Percentiles rank a stretch among this genome's conserved stretches.
Conservation (phyloP, 1,140 invertebrate genomes). For the Philopotamus ludificatus region DNA sequence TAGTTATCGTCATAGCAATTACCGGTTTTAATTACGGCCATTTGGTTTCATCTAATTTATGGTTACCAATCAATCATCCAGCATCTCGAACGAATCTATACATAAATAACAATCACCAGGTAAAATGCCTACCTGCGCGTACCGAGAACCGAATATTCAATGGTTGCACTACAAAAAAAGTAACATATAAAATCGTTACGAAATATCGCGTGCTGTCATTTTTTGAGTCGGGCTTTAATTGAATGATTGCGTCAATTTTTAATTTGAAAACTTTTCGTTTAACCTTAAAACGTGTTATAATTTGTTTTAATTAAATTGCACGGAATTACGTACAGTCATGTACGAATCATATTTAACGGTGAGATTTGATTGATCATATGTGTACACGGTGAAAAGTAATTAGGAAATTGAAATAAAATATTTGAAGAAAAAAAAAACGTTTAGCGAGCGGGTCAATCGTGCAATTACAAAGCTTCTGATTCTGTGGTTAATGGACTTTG, state of each 20-base stretch:
- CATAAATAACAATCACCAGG: slow-evolving; percentile 28
- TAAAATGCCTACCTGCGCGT: neutral
- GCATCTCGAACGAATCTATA: too few species aligned
- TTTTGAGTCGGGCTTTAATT: neutral
- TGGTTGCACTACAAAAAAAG: neutral
- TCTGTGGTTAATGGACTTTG: too few species aligned
- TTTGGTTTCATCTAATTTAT: slow-evolving; percentile 31
- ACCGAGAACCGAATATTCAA: neutral
- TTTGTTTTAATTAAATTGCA: neutral
- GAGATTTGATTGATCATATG: too few species aligned
- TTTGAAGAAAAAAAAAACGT: too few species aligned
- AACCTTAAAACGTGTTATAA: neutral
- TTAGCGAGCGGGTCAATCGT: too few species aligned
- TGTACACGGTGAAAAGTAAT: too few species aligned
- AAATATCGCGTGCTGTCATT: neutral
- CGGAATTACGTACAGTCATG: too few species aligned
- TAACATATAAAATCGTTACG: neutral
- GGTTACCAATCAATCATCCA: slow-evolving; percentile 26
- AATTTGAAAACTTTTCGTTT: neutral
- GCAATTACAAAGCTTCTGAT: too few species aligned
- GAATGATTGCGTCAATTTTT: neutral
- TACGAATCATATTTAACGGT: too few species aligned
- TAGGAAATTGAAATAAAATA: too few species aligned
- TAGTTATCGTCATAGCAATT: slow-evolving; percentile 32
- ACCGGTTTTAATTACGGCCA: slow-evolving; percentile 32